A percentile compares a stretch with the other conserved stretches of the same genome.
These are phyloP conservation scores for Hyppa rectilinea DNA, from an alignment of 2,888 invertebrate genomes.

Conservation along the genomic window DNA sequence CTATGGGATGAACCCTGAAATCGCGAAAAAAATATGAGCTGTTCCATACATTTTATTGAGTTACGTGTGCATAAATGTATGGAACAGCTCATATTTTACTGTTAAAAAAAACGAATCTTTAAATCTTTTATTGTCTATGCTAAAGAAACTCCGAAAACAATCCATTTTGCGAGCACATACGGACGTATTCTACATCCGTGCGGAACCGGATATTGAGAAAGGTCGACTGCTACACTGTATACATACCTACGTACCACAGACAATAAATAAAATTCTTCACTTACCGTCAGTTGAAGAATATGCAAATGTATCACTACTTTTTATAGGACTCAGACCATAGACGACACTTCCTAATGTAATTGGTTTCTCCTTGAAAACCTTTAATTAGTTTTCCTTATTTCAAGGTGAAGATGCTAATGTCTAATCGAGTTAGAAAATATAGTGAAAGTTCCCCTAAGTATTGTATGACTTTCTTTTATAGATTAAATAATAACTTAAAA, in stretches of 20 bases:
- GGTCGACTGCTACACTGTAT: conserved; percentile 68
- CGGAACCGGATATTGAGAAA: conserved; percentile 73
- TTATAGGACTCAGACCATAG: conserved; percentile 13
- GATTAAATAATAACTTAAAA: not conserved
- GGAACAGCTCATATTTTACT: too few relatives aligned
- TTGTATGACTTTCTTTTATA: not conserved
- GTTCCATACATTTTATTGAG: too few relatives aligned
- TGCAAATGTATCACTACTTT: conserved; percentile 40
- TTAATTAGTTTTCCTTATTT: conserved; percentile 34
- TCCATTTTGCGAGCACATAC: conserved; percentile 25
- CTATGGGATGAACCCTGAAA: too few relatives aligned
- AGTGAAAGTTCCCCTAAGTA: not conserved
- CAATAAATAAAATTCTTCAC: conserved; percentile 43
- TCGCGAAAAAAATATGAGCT: too few relatives aligned
- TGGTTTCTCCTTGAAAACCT: conserved; percentile 27
- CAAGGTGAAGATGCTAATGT: not conserved
- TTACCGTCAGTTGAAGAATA: conserved; percentile 50
- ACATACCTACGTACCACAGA: conserved; percentile 9
- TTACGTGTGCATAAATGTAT: too few relatives aligned
- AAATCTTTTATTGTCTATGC: conserved; percentile 3
- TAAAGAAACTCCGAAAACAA: conserved; percentile 44
- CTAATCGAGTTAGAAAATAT: not conserved
- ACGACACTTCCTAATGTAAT: conserved; percentile 43
- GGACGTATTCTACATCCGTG: conserved; percentile 61
- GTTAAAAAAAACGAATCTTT: not conserved